Base-by-base conservation (phyloP, 2,113 vertebrate species). In the Microcebus tavaratra region DNA sequence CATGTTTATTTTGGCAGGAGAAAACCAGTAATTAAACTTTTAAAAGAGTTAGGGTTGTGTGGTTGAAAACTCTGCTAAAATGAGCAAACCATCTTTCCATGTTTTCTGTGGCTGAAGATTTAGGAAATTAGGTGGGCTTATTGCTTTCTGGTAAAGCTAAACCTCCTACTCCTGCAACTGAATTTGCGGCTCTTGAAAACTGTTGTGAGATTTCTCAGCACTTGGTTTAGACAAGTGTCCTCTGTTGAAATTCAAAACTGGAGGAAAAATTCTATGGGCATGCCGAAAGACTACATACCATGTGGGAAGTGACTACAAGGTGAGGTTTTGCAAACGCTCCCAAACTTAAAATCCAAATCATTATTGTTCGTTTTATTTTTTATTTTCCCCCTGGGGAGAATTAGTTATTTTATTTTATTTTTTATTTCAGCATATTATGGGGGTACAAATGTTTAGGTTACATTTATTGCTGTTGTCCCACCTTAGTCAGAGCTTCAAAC, bases 1-100 rank as follows among this genome's bases (percentile, higher is more conserved):
- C 95, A 84, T 89, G 91, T 93, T 98, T 97, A 94, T 95, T 88
- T 96, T 97, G 97, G 96, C 97, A 95, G 34, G 68, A 80, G 79
- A 76, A 96, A 97, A 42, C 91, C 70, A 96, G 72, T 92, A 75
- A 96, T 98, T 97, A 91, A 90, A 94, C 89, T 97, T 97, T 98
- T 68, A 95, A 96, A 98, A 97, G 89, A 94, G 73, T 91, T 94
- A 81, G 86, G 75, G n/a, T 93, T 97, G 87, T 93, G 89, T 81
- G 94, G 96, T 94, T 95, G 95, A 98, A 94, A 96, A 95, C 39
- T 81, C 86, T 95, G 85, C 94, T 98, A 94, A 96, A 97, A 98
- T 0, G 94, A 96, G 97, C 68, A 97, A 95, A 96, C 82, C 89
- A 93, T 95, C 89, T 98, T 96, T 95, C 91, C 95, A 94, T 96